Conservation (phyloP, 1,140 invertebrate genomes). For the Pseudomyrmex cubaensis region DNA sequence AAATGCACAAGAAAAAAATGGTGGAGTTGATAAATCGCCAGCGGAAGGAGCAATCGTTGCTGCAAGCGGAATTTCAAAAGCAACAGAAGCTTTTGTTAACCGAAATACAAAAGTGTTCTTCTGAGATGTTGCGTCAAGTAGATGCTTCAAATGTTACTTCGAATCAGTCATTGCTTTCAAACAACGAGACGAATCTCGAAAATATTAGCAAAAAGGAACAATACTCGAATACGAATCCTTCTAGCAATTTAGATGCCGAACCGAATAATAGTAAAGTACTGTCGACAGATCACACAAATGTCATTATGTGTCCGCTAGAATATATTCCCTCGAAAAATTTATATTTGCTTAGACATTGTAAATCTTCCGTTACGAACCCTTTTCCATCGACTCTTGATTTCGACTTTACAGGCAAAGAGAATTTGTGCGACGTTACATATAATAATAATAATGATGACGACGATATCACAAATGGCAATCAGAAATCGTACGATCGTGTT, state of each 20-base stretch:
- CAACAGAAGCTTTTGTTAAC: slow-evolving; percentile 86
- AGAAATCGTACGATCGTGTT: not conserved
- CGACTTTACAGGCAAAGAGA: not conserved
- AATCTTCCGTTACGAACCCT: not conserved
- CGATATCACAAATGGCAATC: slow-evolving; percentile 33
- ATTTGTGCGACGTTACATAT: not conserved
- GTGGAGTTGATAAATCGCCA: slow-evolving; percentile 86
- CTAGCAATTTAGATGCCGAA: not conserved
- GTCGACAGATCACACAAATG: not conserved
- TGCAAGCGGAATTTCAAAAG: slow-evolving; percentile 87
- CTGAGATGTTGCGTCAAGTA: slow-evolving; percentile 65
- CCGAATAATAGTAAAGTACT: not conserved
- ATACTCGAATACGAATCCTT: slow-evolving; percentile 1
- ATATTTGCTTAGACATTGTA: not conserved
- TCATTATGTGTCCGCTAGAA: slow-evolving; percentile 71
- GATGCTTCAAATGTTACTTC: not conserved
- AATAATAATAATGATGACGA: slow-evolving; percentile 35
- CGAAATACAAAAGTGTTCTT: slow-evolving; percentile 85
- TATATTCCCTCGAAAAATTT: slow-evolving; percentile 59
- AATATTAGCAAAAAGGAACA: slow-evolving; percentile 19
- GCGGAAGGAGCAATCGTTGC: slow-evolving; percentile 85
- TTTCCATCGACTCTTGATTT: not conserved
- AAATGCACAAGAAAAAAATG: slow-evolving; percentile 87
- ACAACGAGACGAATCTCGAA: not conserved
- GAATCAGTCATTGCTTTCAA: not conserved